Percentiles rank a stretch among this genome's conserved stretches.
These are phyloP conservation scores for Bubo bubo DNA, from an alignment of 2,113 vertebrate species.

Conservation along the genomic window DNA sequence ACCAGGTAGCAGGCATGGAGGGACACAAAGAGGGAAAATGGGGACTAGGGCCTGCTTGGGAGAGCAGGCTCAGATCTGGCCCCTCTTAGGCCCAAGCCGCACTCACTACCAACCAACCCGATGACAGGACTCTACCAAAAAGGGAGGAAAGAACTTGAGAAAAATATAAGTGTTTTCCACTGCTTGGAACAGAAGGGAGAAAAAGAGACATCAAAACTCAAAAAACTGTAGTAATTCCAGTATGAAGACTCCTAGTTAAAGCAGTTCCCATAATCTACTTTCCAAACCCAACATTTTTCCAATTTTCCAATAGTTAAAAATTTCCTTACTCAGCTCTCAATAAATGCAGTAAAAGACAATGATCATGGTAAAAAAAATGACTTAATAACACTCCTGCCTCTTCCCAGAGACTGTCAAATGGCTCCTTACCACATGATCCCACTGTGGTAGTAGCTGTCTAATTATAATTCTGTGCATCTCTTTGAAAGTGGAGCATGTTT, in stretches of 20 bases:
- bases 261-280: background rate
- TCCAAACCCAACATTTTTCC: background rate
- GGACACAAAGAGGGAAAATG: background rate
- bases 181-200: background rate
- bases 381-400: background rate
- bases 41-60: background rate
- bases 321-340: background rate
- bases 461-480: background rate
- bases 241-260: background rate
- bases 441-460: background rate
- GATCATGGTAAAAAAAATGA: background rate
- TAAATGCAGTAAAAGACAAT: background rate
- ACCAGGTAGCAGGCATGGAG: rapidly evolving
- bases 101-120: background rate
- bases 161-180: background rate
- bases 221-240: background rate
- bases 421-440: background rate
- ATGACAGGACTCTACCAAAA: background rate
- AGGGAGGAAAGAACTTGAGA: background rate
- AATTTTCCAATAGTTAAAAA: background rate
- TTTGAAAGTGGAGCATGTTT: background rate
- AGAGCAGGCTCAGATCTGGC: background rate
- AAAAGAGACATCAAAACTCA: background rate
- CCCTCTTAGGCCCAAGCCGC: background rate
- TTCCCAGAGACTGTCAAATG: background rate